Evolutionary conservation across 2,797 vertebrate species (phyloP), one percentile per base, ranked within the genome.

Genomic region (Odontamblyopus rebecca): DNA sequence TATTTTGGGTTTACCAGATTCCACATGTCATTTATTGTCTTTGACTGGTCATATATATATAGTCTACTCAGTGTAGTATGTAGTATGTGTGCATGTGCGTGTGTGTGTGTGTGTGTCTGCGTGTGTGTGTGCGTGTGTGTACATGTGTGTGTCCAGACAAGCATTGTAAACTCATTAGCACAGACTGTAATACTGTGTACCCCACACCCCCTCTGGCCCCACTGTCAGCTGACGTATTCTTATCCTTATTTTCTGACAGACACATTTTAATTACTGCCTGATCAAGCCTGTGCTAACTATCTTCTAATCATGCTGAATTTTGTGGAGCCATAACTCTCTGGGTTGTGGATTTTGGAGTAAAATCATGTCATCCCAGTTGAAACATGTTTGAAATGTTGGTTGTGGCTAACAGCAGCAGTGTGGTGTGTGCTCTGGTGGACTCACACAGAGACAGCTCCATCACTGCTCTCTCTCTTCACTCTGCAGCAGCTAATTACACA

Each of bases 201-300:
- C 15, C 16, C 48, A 32, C 15, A 4, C 48, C 16, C 48, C 16
- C 13, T 50, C 48, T 50, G 13, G 6, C 9, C 19, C 4, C 19
- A 0, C 18, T n/a, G 51, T n/a, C 51, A n/a, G 6, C n/a, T 56
- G n/a, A 56, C 9, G 23, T 12, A 11, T 9, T 56, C n/a, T 26
- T 27, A 57, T 57, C n/a, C 53, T 54, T 48, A 7, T 7, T 23
- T 54, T 59, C 16, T 74, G 61, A 69, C 63, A 9, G 35, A 61
- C 29, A 65, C 8, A 32, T 68, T 70, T 54, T 62, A 68, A 72
- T 60, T 41, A 35, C 60, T 19, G 2, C 26, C 54, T 23, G 66
- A 26, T 29, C 23, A 44, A 15, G 23, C 16, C 1, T 0, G 18
- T 1, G 19, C 9, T 13, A 48, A 27, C 29, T 18, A 26, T 64